phyloP scores from a whole-genome alignment of 2,888 invertebrate genomes.

The Tillus elongatus region DNA sequence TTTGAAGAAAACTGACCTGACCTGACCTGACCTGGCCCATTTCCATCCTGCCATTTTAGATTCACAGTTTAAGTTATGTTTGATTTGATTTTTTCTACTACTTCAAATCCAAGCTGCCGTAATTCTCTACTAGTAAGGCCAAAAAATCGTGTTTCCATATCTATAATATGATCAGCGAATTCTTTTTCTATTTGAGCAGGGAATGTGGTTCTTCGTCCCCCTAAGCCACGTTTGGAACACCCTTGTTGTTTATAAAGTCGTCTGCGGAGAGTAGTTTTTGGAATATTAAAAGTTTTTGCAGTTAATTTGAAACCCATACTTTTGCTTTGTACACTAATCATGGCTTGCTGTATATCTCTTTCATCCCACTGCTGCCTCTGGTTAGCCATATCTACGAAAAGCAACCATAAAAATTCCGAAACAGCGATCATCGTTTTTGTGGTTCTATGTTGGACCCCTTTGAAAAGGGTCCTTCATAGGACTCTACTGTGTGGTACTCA shows the following conservation, averaged over 20 bases:
- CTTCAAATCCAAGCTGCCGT: constrained; percentile 3
- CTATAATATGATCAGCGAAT: constrained; percentile 6
- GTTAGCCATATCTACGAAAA: constrained; percentile 6
- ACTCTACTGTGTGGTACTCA: constrained; percentile 1
- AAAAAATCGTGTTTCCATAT: constrained; percentile 9
- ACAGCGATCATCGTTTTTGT: too few species aligned
- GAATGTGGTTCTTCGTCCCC: constrained; percentile 4
- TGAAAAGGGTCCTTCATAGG: too few species aligned
- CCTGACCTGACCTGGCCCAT: too few species aligned
- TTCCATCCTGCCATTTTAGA: constrained; percentile 8
- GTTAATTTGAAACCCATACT: constrained; percentile 7
- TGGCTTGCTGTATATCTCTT: constrained; percentile 3
- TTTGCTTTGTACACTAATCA: not conserved
- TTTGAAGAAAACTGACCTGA: not conserved
- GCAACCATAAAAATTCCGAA: too few species aligned
- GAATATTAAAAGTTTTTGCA: constrained; percentile 7
- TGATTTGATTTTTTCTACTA: constrained; percentile 8
- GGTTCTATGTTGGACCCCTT: too few species aligned
- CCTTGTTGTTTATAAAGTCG: constrained; percentile 4
- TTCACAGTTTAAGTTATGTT: constrained; percentile 5
- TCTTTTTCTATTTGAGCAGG: constrained; percentile 3
- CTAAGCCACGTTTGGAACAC: constrained; percentile 6
- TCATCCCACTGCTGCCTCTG: constrained; percentile 8
- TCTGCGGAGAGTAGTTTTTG: constrained; percentile 7
- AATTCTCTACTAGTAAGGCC: constrained; percentile 3